Percentiles rank a stretch among this genome's conserved stretches.
Evolutionary conservation across 2,797 vertebrate genomes (phyloP).

Genomic region (Melanotaenia nigrans): DNA sequence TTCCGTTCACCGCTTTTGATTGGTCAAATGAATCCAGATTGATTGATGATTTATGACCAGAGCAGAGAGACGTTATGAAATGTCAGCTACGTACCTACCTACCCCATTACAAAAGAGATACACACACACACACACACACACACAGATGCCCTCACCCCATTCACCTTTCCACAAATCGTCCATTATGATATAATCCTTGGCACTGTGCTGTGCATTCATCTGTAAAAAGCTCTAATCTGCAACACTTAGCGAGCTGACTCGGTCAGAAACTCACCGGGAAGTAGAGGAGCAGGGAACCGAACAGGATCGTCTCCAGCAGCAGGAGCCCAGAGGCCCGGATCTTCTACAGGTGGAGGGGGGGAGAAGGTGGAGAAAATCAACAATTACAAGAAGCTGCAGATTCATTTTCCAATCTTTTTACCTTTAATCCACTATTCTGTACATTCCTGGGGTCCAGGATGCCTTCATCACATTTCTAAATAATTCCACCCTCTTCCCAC

Average conservation of each 20-base stretch:
- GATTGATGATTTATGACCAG: conserved; percentile 50
- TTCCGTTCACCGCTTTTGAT: conserved; percentile 36
- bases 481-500: too few relatives aligned
- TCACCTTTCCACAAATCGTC: conserved; percentile 48
- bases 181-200: conserved; percentile 74
- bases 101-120: conserved; percentile 4
- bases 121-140: conserved; percentile 20
- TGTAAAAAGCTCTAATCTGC: conserved; percentile 74
- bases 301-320: conserved; percentile 93
- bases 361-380: conserved; percentile 5
- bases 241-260: conserved; percentile 21
- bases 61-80: conserved; percentile 54
- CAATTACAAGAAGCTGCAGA: background rate
- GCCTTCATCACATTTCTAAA: background rate
- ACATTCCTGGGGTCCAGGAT: background rate
- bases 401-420: too few relatives aligned
- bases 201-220: conserved; percentile 61
- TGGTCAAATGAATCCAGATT: conserved; percentile 51
- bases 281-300: conserved; percentile 95
- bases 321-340: conserved; percentile 91
- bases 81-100: background rate
- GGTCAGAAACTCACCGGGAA: conserved; percentile 89
- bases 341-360: conserved; percentile 77
- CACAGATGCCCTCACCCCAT: conserved; percentile 20
- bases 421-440: background rate